A percentile compares a stretch with the other conserved stretches of the same genome.
Evolutionary conservation across 1,140 invertebrate species (phyloP).

Genomic region (Caenorhabditis latens): DNA sequence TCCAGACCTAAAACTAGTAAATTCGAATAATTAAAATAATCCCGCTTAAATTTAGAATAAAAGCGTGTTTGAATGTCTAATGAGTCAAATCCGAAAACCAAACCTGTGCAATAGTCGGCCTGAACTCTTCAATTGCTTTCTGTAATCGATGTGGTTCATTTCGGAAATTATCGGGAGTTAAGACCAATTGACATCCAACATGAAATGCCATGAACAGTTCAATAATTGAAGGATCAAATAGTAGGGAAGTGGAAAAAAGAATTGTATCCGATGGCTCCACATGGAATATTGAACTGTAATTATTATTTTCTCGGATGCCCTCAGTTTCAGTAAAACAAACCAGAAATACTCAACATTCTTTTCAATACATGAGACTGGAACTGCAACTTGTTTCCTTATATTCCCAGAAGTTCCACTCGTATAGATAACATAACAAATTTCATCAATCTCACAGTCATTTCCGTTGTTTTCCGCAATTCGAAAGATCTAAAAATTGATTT

Average conservation of each 20-base stretch:
- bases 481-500: not conserved
- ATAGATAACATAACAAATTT: constrained; percentile 55
- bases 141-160: constrained; percentile 41
- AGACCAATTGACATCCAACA: constrained; percentile 30
- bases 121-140: constrained; percentile 30
- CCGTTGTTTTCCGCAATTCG: not conserved
- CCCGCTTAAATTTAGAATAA: too few relatives aligned
- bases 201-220: constrained; percentile 56
- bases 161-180: constrained; percentile 30
- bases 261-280: constrained; percentile 29
- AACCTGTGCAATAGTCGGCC: constrained; percentile 52
- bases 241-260: constrained; percentile 59
- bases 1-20: too few relatives aligned
- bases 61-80: not conserved
- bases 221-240: constrained; percentile 59
- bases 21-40: too few relatives aligned
- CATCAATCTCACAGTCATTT: not conserved
- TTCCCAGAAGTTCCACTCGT: constrained; percentile 54
- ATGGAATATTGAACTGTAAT: constrained; percentile 41
- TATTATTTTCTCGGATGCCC: not conserved
- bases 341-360: constrained; percentile 54
- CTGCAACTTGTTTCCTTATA: constrained; percentile 46
- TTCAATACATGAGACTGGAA: constrained; percentile 17
- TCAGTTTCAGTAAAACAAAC: not conserved
- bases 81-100: not conserved